These are phyloP conservation scores for Varanus salvator DNA, from an alignment of 2,113 vertebrate genomes.

Conservation along the genomic window DNA sequence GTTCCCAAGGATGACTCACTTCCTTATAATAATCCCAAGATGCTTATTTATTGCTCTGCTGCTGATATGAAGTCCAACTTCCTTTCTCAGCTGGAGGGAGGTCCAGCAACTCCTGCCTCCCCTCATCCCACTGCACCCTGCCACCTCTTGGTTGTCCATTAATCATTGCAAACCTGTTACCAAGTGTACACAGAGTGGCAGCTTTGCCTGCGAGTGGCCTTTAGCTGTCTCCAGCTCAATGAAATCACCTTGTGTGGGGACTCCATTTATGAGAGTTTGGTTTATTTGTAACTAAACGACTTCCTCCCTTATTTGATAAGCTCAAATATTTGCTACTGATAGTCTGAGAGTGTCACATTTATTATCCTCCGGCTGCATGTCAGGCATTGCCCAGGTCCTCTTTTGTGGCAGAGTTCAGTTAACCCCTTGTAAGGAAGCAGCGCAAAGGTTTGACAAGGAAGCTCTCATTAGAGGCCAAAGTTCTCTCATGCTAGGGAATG, in stretches of 20 bases:
- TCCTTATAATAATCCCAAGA: conserved; percentile 77
- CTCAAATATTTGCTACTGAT: conserved; percentile 88
- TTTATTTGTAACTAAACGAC: conserved; percentile 89
- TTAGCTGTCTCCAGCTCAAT: conserved; percentile 82
- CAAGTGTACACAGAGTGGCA: conserved; percentile 71
- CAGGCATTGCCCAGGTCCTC: conserved; percentile 61
- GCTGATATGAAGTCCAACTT: conserved; percentile 72
- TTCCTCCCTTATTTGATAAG: conserved; percentile 88
- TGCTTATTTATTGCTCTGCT: conserved; percentile 79
- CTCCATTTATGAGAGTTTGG: conserved; percentile 85
- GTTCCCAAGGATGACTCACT: conserved; percentile 83
- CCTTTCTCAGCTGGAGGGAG: conserved; percentile 54
- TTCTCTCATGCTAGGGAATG: neutral
- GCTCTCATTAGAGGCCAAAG: neutral
- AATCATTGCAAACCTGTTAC: conserved; percentile 74
- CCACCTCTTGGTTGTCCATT: conserved; percentile 74
- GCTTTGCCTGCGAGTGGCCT: conserved; percentile 77
- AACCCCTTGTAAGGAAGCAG: conserved; percentile 67
- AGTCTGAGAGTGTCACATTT: conserved; percentile 84
- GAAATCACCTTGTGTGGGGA: conserved; percentile 81
- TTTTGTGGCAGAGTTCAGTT: conserved; percentile 61
- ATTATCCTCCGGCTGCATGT: conserved; percentile 75
- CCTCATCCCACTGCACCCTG: conserved; percentile 56
- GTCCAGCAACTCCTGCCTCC: conserved; percentile 52
- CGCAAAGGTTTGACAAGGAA: conserved; percentile 40